Conservation (phyloP, 2,797 vertebrate genomes). For the Cottoperca gobio region DNA sequence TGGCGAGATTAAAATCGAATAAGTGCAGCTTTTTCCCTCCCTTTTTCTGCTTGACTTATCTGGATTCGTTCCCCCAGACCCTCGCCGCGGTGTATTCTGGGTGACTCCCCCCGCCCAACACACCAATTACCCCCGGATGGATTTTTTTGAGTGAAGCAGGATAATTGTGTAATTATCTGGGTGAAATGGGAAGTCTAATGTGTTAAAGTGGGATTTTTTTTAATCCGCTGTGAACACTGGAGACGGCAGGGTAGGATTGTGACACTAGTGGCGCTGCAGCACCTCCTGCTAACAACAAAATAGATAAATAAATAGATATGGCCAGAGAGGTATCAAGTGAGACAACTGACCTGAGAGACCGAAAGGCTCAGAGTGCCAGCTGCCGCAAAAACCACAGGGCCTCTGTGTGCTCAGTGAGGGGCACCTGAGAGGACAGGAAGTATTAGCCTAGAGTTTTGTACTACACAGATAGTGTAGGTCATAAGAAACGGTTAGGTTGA, state of each 20-base stretch:
- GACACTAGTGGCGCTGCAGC: slow-evolving; percentile 72
- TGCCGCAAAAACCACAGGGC: not conserved
- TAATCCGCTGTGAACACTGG: slow-evolving; percentile 58
- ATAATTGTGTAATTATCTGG: slow-evolving; percentile 97
- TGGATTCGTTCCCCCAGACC: slow-evolving; percentile 92
- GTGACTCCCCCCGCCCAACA: slow-evolving; percentile 86
- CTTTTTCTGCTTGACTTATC: slow-evolving; percentile 92
- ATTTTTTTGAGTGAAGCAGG: slow-evolving; percentile 91
- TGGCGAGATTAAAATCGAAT: slow-evolving; percentile 97
- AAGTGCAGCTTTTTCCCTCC: slow-evolving; percentile 88
- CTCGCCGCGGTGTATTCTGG: slow-evolving; percentile 90
- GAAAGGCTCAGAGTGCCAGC: not conserved
- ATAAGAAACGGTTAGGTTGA: no score
- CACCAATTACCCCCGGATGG: slow-evolving; percentile 94
- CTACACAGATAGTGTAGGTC: no score
- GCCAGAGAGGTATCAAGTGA: slow-evolving; percentile 61
- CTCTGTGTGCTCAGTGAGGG: slow-evolving; percentile 78
- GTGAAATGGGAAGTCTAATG: slow-evolving; percentile 94
- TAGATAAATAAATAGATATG: slow-evolving; percentile 65
- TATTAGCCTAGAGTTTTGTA: no score
- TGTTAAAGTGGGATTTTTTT: slow-evolving; percentile 91
- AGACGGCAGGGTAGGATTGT: slow-evolving; percentile 32
- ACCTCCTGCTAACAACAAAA: slow-evolving; percentile 70
- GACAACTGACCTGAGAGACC: not conserved
- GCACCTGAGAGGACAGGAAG: no score